Evolutionary conservation across 23 tunicate genomes (phyloP).

Genomic region (Ascidia mentula): DNA sequence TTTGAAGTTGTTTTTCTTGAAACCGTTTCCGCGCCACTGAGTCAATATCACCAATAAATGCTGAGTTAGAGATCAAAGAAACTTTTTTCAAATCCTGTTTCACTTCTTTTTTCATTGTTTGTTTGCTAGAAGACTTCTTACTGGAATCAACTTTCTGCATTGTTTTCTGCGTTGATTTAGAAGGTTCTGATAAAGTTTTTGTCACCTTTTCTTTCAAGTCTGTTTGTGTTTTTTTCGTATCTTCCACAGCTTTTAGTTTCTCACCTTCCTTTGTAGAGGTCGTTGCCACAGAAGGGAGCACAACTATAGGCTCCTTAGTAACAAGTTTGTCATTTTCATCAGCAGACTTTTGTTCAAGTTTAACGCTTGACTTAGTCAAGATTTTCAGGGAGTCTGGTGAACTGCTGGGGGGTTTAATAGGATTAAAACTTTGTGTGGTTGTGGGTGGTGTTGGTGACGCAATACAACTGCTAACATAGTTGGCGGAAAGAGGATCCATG

Average conservation of each 20-base stretch:
- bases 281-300: not conserved
- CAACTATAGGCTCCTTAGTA: not conserved
- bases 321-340: too few species aligned
- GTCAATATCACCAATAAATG: constrained; percentile 53
- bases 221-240: constrained; percentile 10
- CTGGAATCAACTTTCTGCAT: not conserved
- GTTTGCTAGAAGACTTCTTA: not conserved
- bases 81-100: constrained; percentile 48
- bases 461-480: not conserved
- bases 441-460: not conserved
- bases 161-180: constrained; percentile 21
- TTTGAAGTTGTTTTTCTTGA: constrained; percentile 20
- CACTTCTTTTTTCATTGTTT: constrained; percentile 35
- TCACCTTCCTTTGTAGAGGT: not conserved
- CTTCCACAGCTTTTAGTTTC: not conserved
- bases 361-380: not conserved
- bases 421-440: too few species aligned
- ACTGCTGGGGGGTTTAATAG: not conserved
- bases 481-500: not conserved
- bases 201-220: constrained; percentile 36
- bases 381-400: not conserved
- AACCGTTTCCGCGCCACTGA: constrained; percentile 44
- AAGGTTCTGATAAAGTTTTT: constrained; percentile 34
- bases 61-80: constrained; percentile 34
- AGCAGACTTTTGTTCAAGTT: not conserved